Conservation (phyloP, 2,113 vertebrate species). For the Danio rerio region GRCz12tu NC_133193.1:38765001-38765500, state of each 20-base stretch:
- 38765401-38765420: background rate
- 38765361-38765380: background rate
- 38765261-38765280: slow-evolving; percentile 1
- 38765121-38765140: slow-evolving; percentile 69
- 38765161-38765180: background rate
- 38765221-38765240: background rate
- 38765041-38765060: background rate
- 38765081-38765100: slow-evolving; percentile 60
- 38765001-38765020: background rate
- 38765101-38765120: slow-evolving; percentile 55
- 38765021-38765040: background rate
- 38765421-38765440: too few species aligned
- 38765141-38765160: slow-evolving; percentile 43
- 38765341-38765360: background rate
- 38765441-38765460: too few species aligned
- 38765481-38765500: background rate
- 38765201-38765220: slow-evolving; percentile 4
- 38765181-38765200: background rate
- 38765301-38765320: background rate
- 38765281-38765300: slow-evolving; percentile 32
- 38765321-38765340: background rate
- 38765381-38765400: background rate
- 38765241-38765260: background rate
- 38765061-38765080: slow-evolving; percentile 22
- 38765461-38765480: too few species aligned